Evolutionary conservation across 2,888 invertebrate genomes (phyloP), one percentile per base, ranked within the genome.

Genomic region (Gymnoscelis rufifasciata): DNA sequence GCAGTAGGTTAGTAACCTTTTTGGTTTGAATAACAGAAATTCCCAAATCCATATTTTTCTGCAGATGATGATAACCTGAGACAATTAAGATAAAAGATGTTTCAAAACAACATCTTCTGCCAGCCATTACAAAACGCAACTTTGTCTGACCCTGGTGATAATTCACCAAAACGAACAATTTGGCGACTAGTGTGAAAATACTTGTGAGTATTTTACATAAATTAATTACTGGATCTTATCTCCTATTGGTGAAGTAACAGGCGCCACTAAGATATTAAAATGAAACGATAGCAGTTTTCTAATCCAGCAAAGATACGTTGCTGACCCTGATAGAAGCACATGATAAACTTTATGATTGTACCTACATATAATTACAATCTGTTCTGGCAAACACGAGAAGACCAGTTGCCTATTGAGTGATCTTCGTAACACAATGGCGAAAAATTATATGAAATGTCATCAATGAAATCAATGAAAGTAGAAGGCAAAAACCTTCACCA

Each of bases 241-340:
- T 35, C 19, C 13, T 33, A 35, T 35, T 19, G 15, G 35, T 11
- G 7, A 10, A 19, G 10, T 11, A 6, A 56, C 56, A 71, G 83
- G 83, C 87, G 86, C 84, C 86, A 80, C 55, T 60, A 47, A 52
- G 58, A 56, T 51, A 55, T 46, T 59, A 64, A 66, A 66, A 59
- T 51, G 48, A 30, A 30, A 15, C 23, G 43, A 43, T 48, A 51
- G 60, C 60, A 74, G 73, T 78, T 82, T 81, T 77, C 78, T 80
- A 78, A 78, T 66, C 60, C 59, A 49, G 62, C 52, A 45, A 52
- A 48, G 44, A 48, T 54, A 64, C 70, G 71, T 74, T 74, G 66
- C 64, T 81, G 83, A 84, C 86, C 84, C 61, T 36, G 84, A 86
- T 87, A 83, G 15, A 35, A 35, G 10, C 10, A 23, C 19, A 35